Evolutionary conservation across 2,113 vertebrate species (phyloP).

Genomic region (Chrysochloris asiatica): DNA sequence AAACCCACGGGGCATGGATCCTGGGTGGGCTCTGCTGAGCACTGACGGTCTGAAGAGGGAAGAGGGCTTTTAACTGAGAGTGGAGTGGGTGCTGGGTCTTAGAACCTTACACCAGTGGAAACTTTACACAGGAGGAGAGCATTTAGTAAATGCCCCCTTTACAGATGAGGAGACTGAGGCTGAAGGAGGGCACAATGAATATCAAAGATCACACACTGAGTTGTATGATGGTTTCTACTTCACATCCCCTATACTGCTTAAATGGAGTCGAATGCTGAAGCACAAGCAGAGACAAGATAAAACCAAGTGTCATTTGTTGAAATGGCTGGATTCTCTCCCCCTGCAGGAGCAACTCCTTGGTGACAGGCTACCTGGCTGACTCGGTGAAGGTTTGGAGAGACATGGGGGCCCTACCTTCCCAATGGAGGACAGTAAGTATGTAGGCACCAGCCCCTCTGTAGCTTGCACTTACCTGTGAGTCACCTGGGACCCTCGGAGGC

Average conservation of each 20-base stretch:
- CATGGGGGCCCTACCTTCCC: not conserved
- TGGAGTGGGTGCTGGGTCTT: not conserved
- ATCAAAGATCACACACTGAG: rapidly evolving
- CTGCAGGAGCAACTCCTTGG: rapidly evolving
- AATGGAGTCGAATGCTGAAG: not conserved
- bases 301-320: rapidly evolving
- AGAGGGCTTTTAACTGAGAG: not conserved
- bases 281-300: too few relatives aligned
- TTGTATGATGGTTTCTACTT: not conserved
- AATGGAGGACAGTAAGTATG: rapidly evolving
- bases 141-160: not conserved
- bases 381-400: not conserved
- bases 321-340: too few relatives aligned
- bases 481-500: constrained; percentile 94
- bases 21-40: not conserved
- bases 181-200: not conserved
- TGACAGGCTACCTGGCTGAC: too few relatives aligned
- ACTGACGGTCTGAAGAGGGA: not conserved
- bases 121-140: too few relatives aligned
- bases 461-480: constrained; percentile 90
- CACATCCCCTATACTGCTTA: too few relatives aligned
- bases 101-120: not conserved
- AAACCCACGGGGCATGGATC: rapidly evolving
- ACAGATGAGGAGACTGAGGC: not conserved
- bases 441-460: rapidly evolving